phyloP scores from a whole-genome alignment of 2,113 vertebrate genomes.

The Hemichromis elongatus region DNA sequence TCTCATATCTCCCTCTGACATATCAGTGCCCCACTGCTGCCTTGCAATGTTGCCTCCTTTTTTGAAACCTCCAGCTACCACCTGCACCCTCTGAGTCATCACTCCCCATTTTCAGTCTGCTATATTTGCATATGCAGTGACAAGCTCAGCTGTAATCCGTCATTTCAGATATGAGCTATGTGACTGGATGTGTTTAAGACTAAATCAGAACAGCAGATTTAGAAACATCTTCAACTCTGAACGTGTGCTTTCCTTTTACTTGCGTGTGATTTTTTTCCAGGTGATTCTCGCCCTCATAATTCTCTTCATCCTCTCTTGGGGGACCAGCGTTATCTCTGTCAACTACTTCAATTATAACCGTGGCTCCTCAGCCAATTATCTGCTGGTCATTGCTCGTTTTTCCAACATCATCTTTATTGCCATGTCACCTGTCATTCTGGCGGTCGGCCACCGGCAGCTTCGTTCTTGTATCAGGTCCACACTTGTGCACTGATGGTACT shows the following conservation, averaged over 20 bases:
- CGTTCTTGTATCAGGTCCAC: conserved; percentile 59
- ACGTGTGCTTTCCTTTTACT: neutral
- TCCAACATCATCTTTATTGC: conserved; percentile 72
- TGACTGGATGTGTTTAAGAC: neutral
- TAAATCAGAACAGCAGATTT: neutral
- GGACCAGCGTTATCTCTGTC: conserved; percentile 74
- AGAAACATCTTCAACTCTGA: neutral
- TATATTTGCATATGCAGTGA: neutral
- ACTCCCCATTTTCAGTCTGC: neutral
- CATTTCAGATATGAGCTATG: neutral
- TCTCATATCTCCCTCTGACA: neutral
- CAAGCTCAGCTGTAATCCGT: neutral
- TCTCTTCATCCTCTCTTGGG: conserved; percentile 75
- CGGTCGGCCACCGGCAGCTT: conserved; percentile 70
- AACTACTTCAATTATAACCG: conserved; percentile 78
- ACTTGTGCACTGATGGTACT: neutral
- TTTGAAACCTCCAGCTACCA: neutral
- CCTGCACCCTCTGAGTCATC: neutral
- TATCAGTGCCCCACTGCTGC: neutral
- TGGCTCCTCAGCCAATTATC: conserved; percentile 44
- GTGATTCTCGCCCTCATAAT: conserved; percentile 75
- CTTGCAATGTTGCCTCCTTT: neutral
- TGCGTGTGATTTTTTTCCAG: conserved; percentile 34
- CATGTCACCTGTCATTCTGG: conserved; percentile 71
- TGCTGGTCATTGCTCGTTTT: conserved; percentile 73